Conservation (phyloP, 2,797 vertebrate genomes). For the Eupleurogrammus muticus region DNA sequence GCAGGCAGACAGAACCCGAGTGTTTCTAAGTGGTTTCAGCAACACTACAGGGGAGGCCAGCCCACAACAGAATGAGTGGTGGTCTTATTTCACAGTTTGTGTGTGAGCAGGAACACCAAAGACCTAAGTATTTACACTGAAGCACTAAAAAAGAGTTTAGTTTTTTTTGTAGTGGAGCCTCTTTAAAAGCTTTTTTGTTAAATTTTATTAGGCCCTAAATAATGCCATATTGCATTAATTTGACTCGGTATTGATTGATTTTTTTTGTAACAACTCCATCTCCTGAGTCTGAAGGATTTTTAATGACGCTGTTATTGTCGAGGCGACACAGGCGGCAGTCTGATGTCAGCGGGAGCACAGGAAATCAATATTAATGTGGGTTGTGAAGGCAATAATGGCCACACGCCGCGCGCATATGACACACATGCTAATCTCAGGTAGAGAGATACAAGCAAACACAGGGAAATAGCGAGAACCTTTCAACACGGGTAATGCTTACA, state of each 20-base stretch:
- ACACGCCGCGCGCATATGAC: conserved; percentile 14
- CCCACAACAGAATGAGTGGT: no score
- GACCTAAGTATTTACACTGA: no score
- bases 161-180: no score
- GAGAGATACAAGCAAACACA: conserved; percentile 9
- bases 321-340: conserved; percentile 21
- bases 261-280: conserved; percentile 21
- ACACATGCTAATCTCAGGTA: conserved; percentile 26
- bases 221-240: conserved; percentile 5
- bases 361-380: conserved; percentile 52
- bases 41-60: no score
- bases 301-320: conserved; percentile 27
- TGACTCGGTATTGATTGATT: background rate
- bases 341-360: conserved; percentile 24
- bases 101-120: no score
- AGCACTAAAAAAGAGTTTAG: no score
- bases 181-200: background rate
- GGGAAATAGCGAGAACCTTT: background rate
- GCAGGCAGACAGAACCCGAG: no score
- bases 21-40: no score
- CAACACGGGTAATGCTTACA: background rate
- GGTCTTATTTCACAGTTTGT: no score
- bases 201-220: conserved; percentile 6
- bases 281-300: conserved; percentile 38
- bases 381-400: conserved; percentile 15